Percentiles rank a stretch among this genome's conserved stretches.
These are phyloP conservation scores for Colinus virginianus DNA, from an alignment of 2,113 vertebrate genomes.

Conservation along the genomic window DNA sequence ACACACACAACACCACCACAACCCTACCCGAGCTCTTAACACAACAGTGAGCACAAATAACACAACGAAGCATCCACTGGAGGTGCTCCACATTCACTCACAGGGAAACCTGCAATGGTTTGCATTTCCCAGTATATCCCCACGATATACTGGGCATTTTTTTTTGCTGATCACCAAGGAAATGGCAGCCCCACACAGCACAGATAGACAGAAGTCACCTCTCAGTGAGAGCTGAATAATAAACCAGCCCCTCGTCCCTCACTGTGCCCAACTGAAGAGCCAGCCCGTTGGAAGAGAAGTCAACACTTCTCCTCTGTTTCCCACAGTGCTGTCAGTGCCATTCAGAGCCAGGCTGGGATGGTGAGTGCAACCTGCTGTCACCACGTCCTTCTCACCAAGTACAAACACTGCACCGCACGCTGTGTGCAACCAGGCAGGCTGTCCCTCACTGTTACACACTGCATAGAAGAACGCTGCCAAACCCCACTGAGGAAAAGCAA, in stretches of 20 bases:
- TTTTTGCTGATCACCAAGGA: neutral
- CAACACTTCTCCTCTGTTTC: neutral
- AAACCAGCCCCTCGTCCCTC: neutral
- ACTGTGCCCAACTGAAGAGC: neutral
- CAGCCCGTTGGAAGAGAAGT: neutral
- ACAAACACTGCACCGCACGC: neutral
- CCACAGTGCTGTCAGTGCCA: neutral
- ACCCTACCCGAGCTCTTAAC: neutral
- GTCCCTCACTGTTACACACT: neutral
- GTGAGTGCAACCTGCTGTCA: neutral
- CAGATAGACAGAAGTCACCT: neutral
- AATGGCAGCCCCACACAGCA: neutral
- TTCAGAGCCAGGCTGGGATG: neutral
- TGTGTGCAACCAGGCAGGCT: neutral
- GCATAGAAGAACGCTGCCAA: neutral
- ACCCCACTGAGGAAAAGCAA: neutral
- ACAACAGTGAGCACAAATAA: accelerated
- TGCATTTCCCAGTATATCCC: too few relatives aligned
- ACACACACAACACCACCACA: neutral
- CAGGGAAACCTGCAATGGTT: neutral
- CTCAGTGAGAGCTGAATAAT: neutral
- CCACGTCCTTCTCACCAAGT: neutral
- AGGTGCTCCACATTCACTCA: neutral
- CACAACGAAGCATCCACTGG: neutral
- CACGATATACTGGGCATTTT: neutral